Evolutionary conservation across 2,888 invertebrate genomes (phyloP).

Genomic region (Drosophila hamatofila): DNA sequence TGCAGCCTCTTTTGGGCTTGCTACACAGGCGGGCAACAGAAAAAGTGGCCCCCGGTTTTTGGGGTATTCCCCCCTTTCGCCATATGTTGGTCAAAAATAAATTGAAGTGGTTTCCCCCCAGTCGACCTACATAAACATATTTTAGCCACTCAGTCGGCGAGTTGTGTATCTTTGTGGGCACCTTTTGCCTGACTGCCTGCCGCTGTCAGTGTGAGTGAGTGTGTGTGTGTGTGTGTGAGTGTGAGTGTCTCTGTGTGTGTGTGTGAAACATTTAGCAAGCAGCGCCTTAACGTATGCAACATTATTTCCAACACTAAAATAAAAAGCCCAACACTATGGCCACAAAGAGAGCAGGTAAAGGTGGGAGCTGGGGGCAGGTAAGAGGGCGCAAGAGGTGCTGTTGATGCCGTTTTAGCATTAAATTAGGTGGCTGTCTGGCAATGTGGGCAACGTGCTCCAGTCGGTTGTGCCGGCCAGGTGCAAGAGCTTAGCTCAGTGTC

Average conservation of each 20-base stretch:
- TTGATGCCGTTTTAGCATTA: slow-evolving; percentile 69
- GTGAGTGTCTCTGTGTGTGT: slow-evolving; percentile 22
- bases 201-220: slow-evolving; percentile 8
- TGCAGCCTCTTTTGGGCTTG: slow-evolving; percentile 25
- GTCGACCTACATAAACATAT: slow-evolving; percentile 67
- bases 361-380: too few relatives aligned
- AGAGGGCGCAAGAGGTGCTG: slow-evolving; percentile 7
- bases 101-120: slow-evolving; percentile 74
- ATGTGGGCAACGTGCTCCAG: slow-evolving; percentile 31
- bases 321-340: slow-evolving; percentile 63
- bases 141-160: slow-evolving; percentile 54
- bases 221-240: slow-evolving; percentile 18
- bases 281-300: slow-evolving; percentile 74
- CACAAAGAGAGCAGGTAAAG: slow-evolving; percentile 19
- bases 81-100: slow-evolving; percentile 81
- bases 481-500: slow-evolving; percentile 69
- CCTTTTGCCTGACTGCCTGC: slow-evolving; percentile 13
- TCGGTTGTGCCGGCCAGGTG: slow-evolving; percentile 62
- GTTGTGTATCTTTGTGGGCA: slow-evolving; percentile 50
- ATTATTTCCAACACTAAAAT: slow-evolving; percentile 68
- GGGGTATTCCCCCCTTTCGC: slow-evolving; percentile 33
- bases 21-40: slow-evolving; percentile 11
- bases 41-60: slow-evolving; percentile 45
- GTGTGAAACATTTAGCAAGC: slow-evolving; percentile 71
- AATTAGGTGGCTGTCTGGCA: slow-evolving; percentile 67